Evolutionary conservation across 2,888 invertebrate genomes (phyloP).

Genomic region (Eutolmus rufibarbis): DNA sequence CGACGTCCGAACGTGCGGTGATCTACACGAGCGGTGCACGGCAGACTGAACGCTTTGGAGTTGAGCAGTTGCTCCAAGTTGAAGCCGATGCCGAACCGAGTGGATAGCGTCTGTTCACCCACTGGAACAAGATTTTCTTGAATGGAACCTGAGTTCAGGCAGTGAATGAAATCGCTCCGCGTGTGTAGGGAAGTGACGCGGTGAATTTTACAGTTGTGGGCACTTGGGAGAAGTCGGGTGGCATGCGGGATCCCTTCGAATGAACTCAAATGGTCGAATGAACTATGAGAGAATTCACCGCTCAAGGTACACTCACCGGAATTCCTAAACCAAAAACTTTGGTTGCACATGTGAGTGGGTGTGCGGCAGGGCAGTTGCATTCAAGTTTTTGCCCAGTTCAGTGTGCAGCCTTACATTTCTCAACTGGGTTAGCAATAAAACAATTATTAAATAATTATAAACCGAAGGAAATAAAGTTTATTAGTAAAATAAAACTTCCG

Average conservation of each 20-base stretch:
- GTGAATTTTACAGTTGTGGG: not conserved
- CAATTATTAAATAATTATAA: too few relatives aligned
- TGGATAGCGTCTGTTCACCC: not conserved
- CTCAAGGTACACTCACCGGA: not conserved
- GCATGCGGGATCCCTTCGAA: not conserved
- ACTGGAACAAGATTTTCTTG: conserved; percentile 23
- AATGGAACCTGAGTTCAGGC: not conserved
- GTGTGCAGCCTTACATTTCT: not conserved
- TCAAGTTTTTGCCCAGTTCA: not conserved
- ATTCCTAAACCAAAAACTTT: not conserved
- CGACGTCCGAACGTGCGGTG: not conserved
- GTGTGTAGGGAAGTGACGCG: conserved; percentile 5
- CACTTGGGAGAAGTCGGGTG: not conserved
- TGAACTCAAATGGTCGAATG: not conserved
- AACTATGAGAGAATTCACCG: not conserved
- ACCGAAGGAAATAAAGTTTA: too few relatives aligned
- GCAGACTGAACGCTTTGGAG: not conserved
- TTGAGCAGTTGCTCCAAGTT: not conserved
- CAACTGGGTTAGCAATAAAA: not conserved
- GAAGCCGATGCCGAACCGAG: not conserved
- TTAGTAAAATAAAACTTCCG: too few relatives aligned
- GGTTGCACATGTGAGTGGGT: not conserved
- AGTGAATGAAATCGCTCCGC: conserved; percentile 2
- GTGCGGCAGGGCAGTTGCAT: not conserved
- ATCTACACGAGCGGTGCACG: not conserved